Evolutionary conservation across 1,140 invertebrate species (phyloP).

Genomic region (Aphaenogaster floridana): DNA sequence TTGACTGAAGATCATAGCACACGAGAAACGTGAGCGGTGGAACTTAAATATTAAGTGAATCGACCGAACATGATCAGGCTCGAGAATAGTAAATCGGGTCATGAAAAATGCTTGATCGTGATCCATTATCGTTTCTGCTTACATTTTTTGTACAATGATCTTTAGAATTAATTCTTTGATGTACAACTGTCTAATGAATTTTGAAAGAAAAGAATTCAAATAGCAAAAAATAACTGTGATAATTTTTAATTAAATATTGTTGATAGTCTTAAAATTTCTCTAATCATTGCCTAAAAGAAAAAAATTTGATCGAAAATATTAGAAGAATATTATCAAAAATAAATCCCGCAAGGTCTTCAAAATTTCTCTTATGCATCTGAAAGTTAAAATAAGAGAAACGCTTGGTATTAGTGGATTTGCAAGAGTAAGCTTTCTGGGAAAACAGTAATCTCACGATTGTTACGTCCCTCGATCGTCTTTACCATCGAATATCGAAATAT

Average conservation of each 20-base stretch:
- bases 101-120: background rate
- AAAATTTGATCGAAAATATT: background rate
- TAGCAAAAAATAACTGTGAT: background rate
- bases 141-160: background rate
- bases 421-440: background rate
- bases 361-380: background rate
- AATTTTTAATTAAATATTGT: background rate
- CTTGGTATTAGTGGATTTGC: background rate
- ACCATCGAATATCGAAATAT: background rate
- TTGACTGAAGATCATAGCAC: background rate
- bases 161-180: background rate
- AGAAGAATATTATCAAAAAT: background rate
- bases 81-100: background rate
- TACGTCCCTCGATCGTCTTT: background rate
- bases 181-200: background rate
- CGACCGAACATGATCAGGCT: background rate
- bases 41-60: background rate
- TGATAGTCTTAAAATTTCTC: background rate
- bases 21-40: background rate
- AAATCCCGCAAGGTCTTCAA: background rate
- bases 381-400: background rate
- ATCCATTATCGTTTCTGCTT: background rate
- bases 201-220: background rate
- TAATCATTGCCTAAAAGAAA: background rate
- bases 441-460: background rate